Evolutionary conservation across 1,140 invertebrate species (phyloP).

Genomic region (Nautilus pompilius): DNA sequence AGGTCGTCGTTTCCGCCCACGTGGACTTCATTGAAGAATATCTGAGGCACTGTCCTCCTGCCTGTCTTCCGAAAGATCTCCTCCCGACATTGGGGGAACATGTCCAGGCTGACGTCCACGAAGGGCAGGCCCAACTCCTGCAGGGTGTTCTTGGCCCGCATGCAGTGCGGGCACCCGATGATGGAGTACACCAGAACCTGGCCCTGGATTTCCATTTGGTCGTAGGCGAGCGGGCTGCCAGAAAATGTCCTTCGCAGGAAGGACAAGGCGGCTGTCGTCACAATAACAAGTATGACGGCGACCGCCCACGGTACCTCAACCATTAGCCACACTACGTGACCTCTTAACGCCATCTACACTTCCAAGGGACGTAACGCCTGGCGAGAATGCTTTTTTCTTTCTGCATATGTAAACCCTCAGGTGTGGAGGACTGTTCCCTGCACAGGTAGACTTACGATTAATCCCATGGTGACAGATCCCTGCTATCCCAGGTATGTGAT

Average conservation of each 20-base stretch:
- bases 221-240: not conserved
- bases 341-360: no score
- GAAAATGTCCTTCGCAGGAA: not conserved
- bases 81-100: slow-evolving; percentile 36
- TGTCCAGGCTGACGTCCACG: slow-evolving; percentile 42
- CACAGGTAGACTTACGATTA: no score
- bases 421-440: no score
- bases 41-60: slow-evolving; percentile 46
- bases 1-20: slow-evolving; percentile 48
- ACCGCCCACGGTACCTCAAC: no score
- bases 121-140: slow-evolving; percentile 38
- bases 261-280: not conserved
- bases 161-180: slow-evolving; percentile 49
- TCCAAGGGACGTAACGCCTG: no score
- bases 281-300: no score
- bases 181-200: slow-evolving; percentile 46
- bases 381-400: no score
- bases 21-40: slow-evolving; percentile 48
- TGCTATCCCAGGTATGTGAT: no score
- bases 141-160: slow-evolving; percentile 44
- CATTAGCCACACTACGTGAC: no score
- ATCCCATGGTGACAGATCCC: no score
- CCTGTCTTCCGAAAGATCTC: slow-evolving; percentile 28
- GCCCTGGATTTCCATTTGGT: slow-evolving; percentile 35
- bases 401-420: no score